Evolutionary conservation across 2,888 invertebrate species (phyloP).

Genomic region (Auanema sp.): DNA sequence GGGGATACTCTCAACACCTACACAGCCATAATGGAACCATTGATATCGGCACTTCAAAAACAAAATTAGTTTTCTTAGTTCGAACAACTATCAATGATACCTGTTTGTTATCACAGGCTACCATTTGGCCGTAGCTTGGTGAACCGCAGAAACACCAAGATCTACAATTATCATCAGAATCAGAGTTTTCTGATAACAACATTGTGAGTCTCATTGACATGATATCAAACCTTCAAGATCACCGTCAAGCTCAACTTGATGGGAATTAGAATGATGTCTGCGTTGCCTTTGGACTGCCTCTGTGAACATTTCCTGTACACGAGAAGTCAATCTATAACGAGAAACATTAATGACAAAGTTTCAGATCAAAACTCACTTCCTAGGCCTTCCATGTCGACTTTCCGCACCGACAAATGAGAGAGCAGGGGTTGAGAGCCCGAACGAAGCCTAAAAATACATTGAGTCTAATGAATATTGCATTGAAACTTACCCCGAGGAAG

Average conservation of each 20-base stretch:
- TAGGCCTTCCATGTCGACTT: conserved; percentile 58
- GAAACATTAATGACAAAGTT: not conserved
- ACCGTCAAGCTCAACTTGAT: conserved; percentile 6
- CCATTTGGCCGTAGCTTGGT: conserved; percentile 71
- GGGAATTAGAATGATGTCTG: conserved; percentile 18
- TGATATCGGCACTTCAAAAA: conserved; percentile 84
- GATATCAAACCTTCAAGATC: conserved; percentile 2
- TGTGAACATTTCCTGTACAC: conserved; percentile 62
- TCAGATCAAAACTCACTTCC: conserved; percentile 43
- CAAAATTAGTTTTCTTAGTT: too few relatives aligned
- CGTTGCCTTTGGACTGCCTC: conserved; percentile 44
- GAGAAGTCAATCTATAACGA: conserved; percentile 49
- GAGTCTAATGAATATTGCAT: not conserved
- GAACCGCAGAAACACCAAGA: conserved; percentile 61
- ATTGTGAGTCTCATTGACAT: not conserved
- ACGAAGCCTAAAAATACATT: too few relatives aligned
- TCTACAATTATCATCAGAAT: conserved; percentile 32
- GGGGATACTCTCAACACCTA: conserved; percentile 91
- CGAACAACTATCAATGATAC: conserved; percentile 67
- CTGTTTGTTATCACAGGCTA: conserved; percentile 96
- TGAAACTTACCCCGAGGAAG: not conserved
- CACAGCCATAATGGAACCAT: conserved; percentile 99
- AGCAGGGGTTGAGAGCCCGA: too few relatives aligned
- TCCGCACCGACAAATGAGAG: conserved; percentile 48
- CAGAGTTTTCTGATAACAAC: conserved; percentile 8